phyloP scores from a whole-genome alignment of 1,140 invertebrate species.

The Dreissena rostriformis region DNA sequence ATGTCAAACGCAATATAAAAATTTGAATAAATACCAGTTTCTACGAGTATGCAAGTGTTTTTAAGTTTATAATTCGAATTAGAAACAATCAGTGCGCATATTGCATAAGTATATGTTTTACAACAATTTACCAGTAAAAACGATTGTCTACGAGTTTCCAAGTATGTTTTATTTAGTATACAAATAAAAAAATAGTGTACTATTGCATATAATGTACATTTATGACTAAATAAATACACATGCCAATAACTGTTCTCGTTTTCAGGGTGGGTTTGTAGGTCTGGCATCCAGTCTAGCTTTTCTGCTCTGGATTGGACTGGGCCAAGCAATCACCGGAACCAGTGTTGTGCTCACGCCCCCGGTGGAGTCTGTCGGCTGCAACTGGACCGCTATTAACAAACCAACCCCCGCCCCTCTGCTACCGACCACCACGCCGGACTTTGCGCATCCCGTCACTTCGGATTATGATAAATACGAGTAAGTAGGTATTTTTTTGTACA shows the following conservation, averaged over 20 bases:
- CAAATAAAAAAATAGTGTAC: too few species aligned
- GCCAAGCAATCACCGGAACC: slow-evolving; percentile 88
- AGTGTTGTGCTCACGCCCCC: slow-evolving; percentile 81
- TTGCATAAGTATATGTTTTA: too few species aligned
- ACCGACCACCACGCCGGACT: background rate
- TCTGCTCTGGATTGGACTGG: slow-evolving; percentile 90
- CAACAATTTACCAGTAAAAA: too few species aligned
- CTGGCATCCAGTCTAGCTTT: slow-evolving; percentile 84
- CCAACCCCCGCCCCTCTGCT: background rate
- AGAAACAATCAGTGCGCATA: too few species aligned
- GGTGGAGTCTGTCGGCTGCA: slow-evolving; percentile 79
- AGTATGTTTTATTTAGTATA: too few species aligned
- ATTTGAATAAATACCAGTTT: too few species aligned
- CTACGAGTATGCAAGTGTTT: too few species aligned
- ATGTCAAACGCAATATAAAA: too few species aligned
- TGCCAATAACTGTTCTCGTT: background rate
- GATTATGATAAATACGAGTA: slow-evolving; percentile 47
- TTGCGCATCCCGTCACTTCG: background rate
- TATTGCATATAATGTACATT: too few species aligned
- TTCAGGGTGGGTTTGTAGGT: slow-evolving; percentile 41
- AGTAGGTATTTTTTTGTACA: background rate
- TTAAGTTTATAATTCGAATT: too few species aligned
- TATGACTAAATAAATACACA: background rate
- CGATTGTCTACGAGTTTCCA: too few species aligned
- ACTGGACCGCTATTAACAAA: slow-evolving; percentile 26